A percentile compares a stretch with the other conserved stretches of the same genome.
Evolutionary conservation across 1,140 invertebrate genomes (phyloP).

Genomic region (Zaprionus inermis): DNA sequence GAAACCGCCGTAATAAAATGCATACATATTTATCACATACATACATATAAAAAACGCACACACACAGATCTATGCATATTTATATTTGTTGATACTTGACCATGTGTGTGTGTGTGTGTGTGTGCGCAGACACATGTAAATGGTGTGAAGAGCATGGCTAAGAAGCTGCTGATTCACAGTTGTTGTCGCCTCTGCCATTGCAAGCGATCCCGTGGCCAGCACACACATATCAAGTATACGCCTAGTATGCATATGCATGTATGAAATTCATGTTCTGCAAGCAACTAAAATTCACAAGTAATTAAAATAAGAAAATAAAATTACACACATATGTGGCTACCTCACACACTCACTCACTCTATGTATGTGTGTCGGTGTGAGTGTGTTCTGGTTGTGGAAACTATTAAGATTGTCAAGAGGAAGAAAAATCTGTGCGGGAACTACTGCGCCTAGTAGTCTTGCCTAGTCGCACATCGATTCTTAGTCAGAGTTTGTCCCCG

Average conservation of each 20-base stretch:
- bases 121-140: constrained; percentile 35
- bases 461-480: constrained; percentile 59
- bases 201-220: constrained; percentile 43
- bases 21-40: constrained; percentile 14
- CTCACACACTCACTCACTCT: constrained; percentile 1
- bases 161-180: constrained; percentile 41
- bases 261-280: constrained; percentile 59
- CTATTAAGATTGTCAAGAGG: constrained; percentile 56
- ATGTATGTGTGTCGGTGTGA: constrained; percentile 46
- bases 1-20: constrained; percentile 2
- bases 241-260: constrained; percentile 20
- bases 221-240: constrained; percentile 62
- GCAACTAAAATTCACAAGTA: constrained; percentile 71
- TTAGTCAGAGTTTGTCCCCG: constrained; percentile 73
- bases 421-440: constrained; percentile 22
- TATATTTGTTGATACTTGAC: constrained; percentile 4
- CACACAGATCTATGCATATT: neutral
- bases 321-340: constrained; percentile 15
- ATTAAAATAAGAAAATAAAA: constrained; percentile 74
- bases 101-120: neutral
- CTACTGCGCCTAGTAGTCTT: constrained; percentile 55
- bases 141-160: constrained; percentile 42
- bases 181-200: constrained; percentile 43
- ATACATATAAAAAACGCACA: constrained; percentile 5
- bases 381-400: constrained; percentile 58